Evolutionary conservation across 2,797 vertebrate species (phyloP).

Genomic region (Crypturellus tataupa): DNA sequence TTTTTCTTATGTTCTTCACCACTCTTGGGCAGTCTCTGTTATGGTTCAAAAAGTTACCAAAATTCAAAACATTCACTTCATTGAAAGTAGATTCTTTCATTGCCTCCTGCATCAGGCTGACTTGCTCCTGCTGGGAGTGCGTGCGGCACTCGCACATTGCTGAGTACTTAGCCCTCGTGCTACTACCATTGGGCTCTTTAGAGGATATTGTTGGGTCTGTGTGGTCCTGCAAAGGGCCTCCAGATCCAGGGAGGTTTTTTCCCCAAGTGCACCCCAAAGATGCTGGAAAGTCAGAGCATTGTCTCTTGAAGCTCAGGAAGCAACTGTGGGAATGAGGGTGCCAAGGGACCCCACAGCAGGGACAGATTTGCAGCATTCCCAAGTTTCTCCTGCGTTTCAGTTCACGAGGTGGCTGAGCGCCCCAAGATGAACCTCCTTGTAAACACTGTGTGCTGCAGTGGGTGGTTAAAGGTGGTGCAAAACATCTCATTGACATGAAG

Average conservation of each 20-base stretch:
- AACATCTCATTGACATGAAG: conserved; percentile 18
- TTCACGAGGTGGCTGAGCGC: neutral
- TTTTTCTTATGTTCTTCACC: neutral
- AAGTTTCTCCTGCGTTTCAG: neutral
- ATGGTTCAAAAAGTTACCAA: neutral
- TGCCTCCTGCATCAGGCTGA: neutral
- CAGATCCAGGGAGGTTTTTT: neutral
- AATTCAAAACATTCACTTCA: neutral
- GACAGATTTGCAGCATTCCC: neutral
- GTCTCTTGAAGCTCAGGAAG: conserved; percentile 24
- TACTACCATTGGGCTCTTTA: neutral
- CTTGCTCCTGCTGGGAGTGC: neutral
- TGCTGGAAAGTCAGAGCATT: neutral
- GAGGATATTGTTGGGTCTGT: too few relatives aligned
- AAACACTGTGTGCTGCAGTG: neutral
- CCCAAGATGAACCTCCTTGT: neutral
- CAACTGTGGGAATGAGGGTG: neutral
- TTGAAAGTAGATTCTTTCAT: neutral
- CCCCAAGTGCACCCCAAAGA: neutral
- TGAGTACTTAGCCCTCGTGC: neutral
- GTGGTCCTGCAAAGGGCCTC: neutral
- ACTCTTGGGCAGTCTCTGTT: neutral
- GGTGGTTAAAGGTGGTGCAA: fast-evolving
- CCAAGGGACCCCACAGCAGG: neutral
- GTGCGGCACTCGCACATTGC: too few relatives aligned